Conservation (phyloP, 2,888 invertebrate species). For the Pomacea canaliculata region DNA sequence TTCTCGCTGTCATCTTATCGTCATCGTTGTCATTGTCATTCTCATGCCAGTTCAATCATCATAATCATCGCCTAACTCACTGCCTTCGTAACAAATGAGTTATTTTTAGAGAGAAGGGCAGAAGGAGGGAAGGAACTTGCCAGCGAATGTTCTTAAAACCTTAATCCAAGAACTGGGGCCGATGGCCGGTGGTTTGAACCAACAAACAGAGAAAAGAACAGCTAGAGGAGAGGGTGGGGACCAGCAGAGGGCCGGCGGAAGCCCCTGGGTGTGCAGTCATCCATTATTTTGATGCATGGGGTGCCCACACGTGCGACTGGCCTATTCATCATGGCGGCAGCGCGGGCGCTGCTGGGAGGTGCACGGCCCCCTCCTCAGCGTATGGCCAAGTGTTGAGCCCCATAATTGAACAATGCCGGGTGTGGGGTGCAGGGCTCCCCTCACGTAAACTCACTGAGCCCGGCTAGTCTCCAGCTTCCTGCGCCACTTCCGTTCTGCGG, state of each 20-base stretch:
- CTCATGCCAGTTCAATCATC: no score
- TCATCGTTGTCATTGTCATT: no score
- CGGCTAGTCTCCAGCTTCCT: no score
- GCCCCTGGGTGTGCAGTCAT: conserved; percentile 4
- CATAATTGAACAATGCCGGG: conserved; percentile 13
- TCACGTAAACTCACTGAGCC: no score
- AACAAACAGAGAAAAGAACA: neutral
- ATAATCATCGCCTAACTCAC: no score
- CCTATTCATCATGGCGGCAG: conserved; percentile 17
- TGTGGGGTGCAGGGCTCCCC: neutral
- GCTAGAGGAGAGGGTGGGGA: conserved; percentile 1
- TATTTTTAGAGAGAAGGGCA: neutral
- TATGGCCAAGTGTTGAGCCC: neutral
- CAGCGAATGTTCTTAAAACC: no score
- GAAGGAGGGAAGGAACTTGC: neutral
- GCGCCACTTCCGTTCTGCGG: no score
- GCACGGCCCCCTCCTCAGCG: neutral
- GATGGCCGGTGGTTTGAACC: neutral
- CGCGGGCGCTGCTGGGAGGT: neutral
- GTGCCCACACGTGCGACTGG: conserved; percentile 17
- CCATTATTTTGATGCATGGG: conserved; percentile 31
- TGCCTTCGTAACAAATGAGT: no score
- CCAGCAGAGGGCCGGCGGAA: neutral
- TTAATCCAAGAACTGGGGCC: neutral
- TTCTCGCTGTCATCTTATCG: no score